Base-by-base conservation (phyloP, 1,140 invertebrate genomes). In the Polypedilum vanderplanki region DNA sequence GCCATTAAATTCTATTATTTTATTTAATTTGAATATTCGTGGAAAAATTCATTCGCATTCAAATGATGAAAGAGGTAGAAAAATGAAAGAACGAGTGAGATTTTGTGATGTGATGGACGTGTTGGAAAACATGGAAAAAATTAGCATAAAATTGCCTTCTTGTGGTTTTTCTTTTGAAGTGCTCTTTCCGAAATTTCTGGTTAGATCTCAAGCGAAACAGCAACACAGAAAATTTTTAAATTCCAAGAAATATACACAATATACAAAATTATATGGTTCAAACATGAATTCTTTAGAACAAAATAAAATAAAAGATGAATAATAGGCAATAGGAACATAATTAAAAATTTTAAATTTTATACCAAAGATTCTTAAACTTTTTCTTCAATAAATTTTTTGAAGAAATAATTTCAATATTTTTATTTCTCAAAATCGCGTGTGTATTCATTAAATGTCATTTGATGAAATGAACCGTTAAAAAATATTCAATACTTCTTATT, bases 111-210 rank as follows among this genome's bases (percentile, higher is more conserved):
- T 70, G 65, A 70, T 70, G 65, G 65, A 70, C 65, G 65, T 70
- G 65, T 70, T 70, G 65, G 65, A 70, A 70, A 70, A 70, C 65
- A 70, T 22, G 65, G 46, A 57, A 70, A 70, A 70, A 70, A 70
- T 70, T 70, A 70, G 65, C 65, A 70, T 70, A 70, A 70, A 70
- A 70, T 70, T 70, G 17, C 65, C 20, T 70, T 70, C 65, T 70
- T 70, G 65, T 70, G 65, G 65, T 70, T 70, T 70, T 70, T 22
- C 46, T 57, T 57, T 57, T 57, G 46, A 57, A 57, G 46, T 57
- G 12, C n/a, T n/a, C 12, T 12, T 57, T 57, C 46, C 12, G 46
- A 57, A 57, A 57, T 57, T 57, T 57, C 46, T 57, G 12, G 46
- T 15, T 57, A 12, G 12, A 57, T 57, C 46, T 57, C 46, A 57